Percentiles rank a stretch among this genome's conserved stretches.
Evolutionary conservation across 2,113 vertebrate genomes (phyloP).

Genomic region (Grammomys surdaster): DNA sequence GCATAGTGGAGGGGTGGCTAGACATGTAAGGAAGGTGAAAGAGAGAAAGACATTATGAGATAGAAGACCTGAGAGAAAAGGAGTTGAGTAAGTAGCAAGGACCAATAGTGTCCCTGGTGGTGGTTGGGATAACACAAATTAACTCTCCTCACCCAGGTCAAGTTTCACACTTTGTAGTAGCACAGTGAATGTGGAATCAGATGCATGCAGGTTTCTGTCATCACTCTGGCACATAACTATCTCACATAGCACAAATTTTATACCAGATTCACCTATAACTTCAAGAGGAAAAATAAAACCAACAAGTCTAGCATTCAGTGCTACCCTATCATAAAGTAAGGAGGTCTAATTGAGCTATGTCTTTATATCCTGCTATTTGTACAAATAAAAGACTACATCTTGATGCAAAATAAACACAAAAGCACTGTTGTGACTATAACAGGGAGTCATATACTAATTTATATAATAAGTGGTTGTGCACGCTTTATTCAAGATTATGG

Average conservation of each 20-base stretch:
- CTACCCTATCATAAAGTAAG: conserved; percentile 84
- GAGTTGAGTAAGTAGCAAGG: conserved; percentile 38
- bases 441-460: conserved; percentile 94
- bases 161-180: conserved; percentile 67
- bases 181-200: conserved; percentile 10
- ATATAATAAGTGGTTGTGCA: conserved; percentile 95
- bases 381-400: conserved; percentile 91
- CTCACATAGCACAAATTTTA: conserved; percentile 69
- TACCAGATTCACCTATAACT: conserved; percentile 66
- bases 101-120: conserved; percentile 82
- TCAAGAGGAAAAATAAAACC: conserved; percentile 67
- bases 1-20: background rate
- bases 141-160: conserved; percentile 64
- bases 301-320: conserved; percentile 66
- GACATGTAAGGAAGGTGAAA: background rate
- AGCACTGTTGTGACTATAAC: conserved; percentile 93
- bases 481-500: conserved; percentile 96
- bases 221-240: conserved; percentile 67
- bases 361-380: conserved; percentile 90
- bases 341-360: conserved; percentile 86
- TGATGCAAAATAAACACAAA: conserved; percentile 94
- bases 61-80: background rate
- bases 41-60: background rate
- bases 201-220: conserved; percentile 60
- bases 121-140: conserved; percentile 46